Evolutionary conservation across 1,140 invertebrate genomes (phyloP).

Genomic region (Drosophila bocqueti): DNA sequence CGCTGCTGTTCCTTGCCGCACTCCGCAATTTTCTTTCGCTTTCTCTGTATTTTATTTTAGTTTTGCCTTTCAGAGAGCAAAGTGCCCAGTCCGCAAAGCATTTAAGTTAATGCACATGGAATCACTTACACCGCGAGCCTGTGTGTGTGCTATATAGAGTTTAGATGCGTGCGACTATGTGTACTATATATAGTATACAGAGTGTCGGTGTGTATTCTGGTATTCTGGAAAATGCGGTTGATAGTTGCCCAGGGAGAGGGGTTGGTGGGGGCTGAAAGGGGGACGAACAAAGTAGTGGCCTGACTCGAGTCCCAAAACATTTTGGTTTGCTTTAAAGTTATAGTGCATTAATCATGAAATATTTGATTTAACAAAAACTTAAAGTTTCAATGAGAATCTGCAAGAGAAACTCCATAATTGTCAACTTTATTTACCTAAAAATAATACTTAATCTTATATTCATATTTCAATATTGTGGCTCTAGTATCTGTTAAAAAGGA

Average conservation of each 20-base stretch:
- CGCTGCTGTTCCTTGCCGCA: slow-evolving; percentile 7
- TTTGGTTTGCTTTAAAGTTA: slow-evolving; percentile 51
- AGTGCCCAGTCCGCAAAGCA: slow-evolving; percentile 81
- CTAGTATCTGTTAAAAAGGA: not conserved
- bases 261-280: not conserved
- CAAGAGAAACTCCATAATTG: not conserved
- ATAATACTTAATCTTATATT: not conserved
- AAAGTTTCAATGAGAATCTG: not conserved
- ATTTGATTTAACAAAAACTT: slow-evolving; percentile 4
- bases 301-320: slow-evolving; percentile 35
- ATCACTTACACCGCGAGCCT: slow-evolving; percentile 32
- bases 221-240: slow-evolving; percentile 17
- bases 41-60: slow-evolving; percentile 35
- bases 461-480: not conserved
- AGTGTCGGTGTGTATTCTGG: slow-evolving; percentile 11
- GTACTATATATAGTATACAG: slow-evolving; percentile 14
- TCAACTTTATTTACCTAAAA: not conserved
- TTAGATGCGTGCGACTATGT: slow-evolving; percentile 42
- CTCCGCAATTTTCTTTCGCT: slow-evolving; percentile 23
- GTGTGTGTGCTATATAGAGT: slow-evolving; percentile 27
- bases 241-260: not conserved
- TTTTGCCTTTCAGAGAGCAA: slow-evolving; percentile 72
- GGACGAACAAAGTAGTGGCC: not conserved
- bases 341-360: not conserved
- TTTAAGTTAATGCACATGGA: slow-evolving; percentile 81